Conservation (phyloP, 2,888 invertebrate genomes). For the Drosophila fulvimacula region DNA sequence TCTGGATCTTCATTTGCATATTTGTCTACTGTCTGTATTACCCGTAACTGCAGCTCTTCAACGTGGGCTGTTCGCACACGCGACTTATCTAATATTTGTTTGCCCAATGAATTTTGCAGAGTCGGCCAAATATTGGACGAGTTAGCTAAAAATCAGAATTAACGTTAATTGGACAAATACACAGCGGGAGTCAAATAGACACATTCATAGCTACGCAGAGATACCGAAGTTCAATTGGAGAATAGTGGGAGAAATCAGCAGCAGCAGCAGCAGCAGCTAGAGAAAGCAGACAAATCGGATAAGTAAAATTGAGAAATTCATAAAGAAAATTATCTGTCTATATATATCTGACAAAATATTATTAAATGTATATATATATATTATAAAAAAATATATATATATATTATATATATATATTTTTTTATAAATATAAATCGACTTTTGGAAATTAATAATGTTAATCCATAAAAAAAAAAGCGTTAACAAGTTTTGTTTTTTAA, state of each 20-base stretch:
- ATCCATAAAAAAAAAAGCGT: background rate
- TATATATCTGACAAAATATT: too few species aligned
- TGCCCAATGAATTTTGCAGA: conserved; percentile 48
- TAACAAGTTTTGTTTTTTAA: conserved; percentile 18
- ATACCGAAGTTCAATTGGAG: background rate
- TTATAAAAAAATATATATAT: too few species aligned
- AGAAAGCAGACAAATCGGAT: background rate
- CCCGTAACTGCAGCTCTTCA: background rate
- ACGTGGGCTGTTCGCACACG: conserved; percentile 48
- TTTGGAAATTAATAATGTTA: background rate
- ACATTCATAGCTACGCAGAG: conserved; percentile 1
- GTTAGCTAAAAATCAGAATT: conserved; percentile 50
- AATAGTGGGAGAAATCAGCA: conserved; percentile 1
- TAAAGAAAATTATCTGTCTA: background rate
- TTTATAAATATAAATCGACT: background rate
- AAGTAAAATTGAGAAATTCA: background rate
- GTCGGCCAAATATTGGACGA: conserved; percentile 54
- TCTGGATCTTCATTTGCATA: background rate
- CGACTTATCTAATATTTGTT: conserved; percentile 68
- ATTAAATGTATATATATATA: background rate
- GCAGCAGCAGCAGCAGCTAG: too few species aligned
- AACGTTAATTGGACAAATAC: conserved; percentile 64
- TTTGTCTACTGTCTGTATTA: background rate
- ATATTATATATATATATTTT: background rate
- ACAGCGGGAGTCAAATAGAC: conserved; percentile 38